These are phyloP conservation scores for Trichosurus vulpecula DNA, from an alignment of 2,797 vertebrate genomes.

Conservation along the genomic window DNA sequence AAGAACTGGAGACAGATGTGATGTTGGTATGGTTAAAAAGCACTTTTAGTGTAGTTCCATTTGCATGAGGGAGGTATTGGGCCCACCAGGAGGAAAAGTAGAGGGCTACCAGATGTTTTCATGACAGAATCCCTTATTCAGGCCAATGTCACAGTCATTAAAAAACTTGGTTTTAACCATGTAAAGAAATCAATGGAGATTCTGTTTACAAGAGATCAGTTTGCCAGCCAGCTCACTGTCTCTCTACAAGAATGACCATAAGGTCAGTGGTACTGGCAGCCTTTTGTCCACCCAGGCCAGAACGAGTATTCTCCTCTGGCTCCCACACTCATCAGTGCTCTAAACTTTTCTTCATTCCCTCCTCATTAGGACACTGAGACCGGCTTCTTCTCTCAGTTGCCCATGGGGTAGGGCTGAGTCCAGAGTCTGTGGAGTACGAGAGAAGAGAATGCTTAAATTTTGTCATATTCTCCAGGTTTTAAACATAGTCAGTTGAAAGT, in stretches of 20 bases:
- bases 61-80: background rate
- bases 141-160: background rate
- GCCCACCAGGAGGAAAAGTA: background rate
- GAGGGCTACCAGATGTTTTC: background rate
- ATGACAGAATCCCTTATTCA: background rate
- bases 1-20: slow-evolving; percentile 88
- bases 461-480: background rate
- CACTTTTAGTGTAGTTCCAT: background rate
- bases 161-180: background rate
- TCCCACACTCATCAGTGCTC: background rate
- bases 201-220: background rate
- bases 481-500: slow-evolving; percentile 7
- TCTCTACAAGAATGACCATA: background rate
- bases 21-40: slow-evolving; percentile 82
- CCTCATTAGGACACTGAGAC: background rate
- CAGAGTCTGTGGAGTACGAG: background rate
- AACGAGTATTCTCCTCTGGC: background rate
- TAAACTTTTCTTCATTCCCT: background rate
- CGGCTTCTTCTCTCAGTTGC: background rate
- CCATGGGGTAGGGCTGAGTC: background rate
- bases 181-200: background rate
- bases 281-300: background rate
- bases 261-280: background rate
- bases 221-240: background rate
- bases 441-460: background rate